phyloP scores from a whole-genome alignment of 2,113 vertebrate genomes.

The Mustelus asterias region DNA sequence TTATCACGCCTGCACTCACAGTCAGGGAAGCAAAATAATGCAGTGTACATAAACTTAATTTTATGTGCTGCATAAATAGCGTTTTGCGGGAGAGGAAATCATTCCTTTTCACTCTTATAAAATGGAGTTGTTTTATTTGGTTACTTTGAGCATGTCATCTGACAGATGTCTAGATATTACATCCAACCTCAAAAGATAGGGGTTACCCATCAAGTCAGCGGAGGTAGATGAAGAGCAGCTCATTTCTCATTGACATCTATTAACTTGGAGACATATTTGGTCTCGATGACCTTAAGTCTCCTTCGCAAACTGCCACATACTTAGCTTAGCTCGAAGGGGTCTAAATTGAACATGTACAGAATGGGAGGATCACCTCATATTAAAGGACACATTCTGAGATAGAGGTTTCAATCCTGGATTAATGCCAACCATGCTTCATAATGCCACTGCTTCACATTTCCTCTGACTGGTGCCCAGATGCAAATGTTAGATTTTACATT shows the following conservation, averaged over 20 bases:
- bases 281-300: background rate
- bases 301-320: background rate
- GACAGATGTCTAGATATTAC: background rate
- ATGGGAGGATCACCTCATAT: background rate
- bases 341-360: constrained; percentile 1
- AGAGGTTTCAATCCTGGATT: background rate
- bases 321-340: background rate
- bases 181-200: constrained; percentile 15
- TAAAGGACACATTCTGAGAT: background rate
- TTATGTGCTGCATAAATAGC: background rate
- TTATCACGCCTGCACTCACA: background rate
- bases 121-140: constrained; percentile 8
- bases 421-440: background rate
- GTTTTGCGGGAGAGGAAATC: background rate
- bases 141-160: background rate
- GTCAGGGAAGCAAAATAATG: background rate
- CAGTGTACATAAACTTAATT: background rate
- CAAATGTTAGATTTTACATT: constrained; percentile 25
- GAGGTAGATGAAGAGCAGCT: background rate
- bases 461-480: background rate
- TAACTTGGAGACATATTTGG: background rate
- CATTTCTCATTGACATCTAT: background rate
- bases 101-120: background rate
- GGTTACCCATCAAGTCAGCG: constrained; percentile 2
- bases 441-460: background rate